Base-by-base conservation (phyloP, 2,113 vertebrate species). In the Misgurnus anguillicaudatus region DNA sequence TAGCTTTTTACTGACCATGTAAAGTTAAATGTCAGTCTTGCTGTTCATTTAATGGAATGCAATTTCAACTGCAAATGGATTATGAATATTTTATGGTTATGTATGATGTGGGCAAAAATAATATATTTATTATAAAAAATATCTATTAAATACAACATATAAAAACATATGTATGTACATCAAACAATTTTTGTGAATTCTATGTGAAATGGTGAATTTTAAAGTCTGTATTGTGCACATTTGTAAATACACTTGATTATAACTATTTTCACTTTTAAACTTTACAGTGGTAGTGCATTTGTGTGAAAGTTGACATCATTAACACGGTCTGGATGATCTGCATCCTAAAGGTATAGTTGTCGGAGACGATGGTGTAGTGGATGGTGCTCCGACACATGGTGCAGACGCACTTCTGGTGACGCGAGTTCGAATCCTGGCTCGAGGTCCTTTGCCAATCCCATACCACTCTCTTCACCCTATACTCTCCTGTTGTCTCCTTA, bases 211-310 rank as follows among this genome's bases (percentile, higher is more conserved):
- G 85, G 80, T 75, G 57, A 74, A 57, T 14, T 45, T 51, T 21
- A 7, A 57, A 64, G 77, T 75, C 61, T 88, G 78, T 80, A 83
- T 75, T 78, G 69, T 86, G 76, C 82, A 89, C 87, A 91, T 88
- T 88, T 90, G 86, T 89, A 87, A 89, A 89, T 86, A 88, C 82
- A 89, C 85, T 82, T 86, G 21, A 87, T 79, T 86, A 87, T 79
- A 84, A 84, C 66, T 88, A 86, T 89, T 87, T 90, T 89, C 79
- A 89, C 86, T 89, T 88, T 82, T 71, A 88, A 89, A 90, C 62
- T 58, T 42, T 80, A 79, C 62, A 67, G 61, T 78, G 53, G 67
- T 75, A 53, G 77, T 75, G 55, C 3, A 51, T 73, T 61, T 62
- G 9, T 61, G 47, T 58, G n/a, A 45, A 31, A 31, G 24, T n/a